Percentiles rank a stretch among this genome's conserved stretches.
phyloP scores from a whole-genome alignment of 35 echinoderm and acorn worm species.

The Patiria miniata region DNA sequence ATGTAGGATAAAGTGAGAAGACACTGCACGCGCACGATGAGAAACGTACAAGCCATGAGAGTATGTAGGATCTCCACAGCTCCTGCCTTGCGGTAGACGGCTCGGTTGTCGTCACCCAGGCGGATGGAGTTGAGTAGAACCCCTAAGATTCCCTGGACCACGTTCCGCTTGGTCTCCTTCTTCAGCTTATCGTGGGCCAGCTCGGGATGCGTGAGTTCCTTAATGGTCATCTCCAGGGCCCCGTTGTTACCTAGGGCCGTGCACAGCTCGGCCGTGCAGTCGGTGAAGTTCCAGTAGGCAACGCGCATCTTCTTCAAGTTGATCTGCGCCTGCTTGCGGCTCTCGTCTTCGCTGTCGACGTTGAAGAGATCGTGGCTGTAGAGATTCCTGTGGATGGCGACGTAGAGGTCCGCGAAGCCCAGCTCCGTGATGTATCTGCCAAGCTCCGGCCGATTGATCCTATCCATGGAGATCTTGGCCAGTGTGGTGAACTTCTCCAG shows the following conservation, averaged over 20 bases:
- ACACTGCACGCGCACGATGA: conserved; percentile 68
- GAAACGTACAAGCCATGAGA: conserved; percentile 51
- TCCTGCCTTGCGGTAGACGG: conserved; percentile 39
- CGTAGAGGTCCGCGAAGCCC: conserved; percentile 51
- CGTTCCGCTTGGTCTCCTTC: conserved; percentile 55
- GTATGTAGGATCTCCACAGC: conserved; percentile 47
- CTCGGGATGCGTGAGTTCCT: conserved; percentile 74
- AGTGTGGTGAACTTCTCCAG: conserved; percentile 41
- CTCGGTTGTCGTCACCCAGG: conserved; percentile 32
- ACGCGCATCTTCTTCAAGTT: conserved; percentile 66
- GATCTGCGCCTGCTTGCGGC: conserved; percentile 38
- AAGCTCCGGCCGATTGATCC: conserved; percentile 36
- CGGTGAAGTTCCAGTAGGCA: conserved; percentile 89
- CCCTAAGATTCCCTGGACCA: conserved; percentile 71
- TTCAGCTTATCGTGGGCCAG: conserved; percentile 54
- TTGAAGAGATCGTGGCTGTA: conserved; percentile 53
- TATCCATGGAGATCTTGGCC: not conserved
- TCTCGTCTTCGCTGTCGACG: conserved; percentile 27
- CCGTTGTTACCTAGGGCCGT: conserved; percentile 43
- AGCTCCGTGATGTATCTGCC: conserved; percentile 35
- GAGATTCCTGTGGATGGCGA: conserved; percentile 42
- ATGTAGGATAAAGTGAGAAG: conserved; percentile 75
- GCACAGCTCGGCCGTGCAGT: conserved; percentile 46
- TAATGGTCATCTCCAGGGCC: conserved; percentile 51
- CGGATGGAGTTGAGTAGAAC: conserved; percentile 82